Percentiles rank a stretch among this genome's conserved stretches.
phyloP scores from a whole-genome alignment of 2,113 vertebrate species.

The Barnardius zonarius region DNA sequence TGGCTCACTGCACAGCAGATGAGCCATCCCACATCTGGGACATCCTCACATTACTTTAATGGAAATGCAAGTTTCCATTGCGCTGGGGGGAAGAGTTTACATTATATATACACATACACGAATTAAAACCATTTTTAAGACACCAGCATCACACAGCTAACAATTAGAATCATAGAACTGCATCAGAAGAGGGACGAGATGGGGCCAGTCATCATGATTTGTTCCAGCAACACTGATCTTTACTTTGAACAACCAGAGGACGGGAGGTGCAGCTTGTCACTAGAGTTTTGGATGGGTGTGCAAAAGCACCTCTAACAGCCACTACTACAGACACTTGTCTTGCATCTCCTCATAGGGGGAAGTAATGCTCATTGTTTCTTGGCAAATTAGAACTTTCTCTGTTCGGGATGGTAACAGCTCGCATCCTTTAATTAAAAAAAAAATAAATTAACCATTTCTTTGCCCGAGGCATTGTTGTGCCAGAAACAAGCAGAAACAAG shows the following conservation, averaged over 20 bases:
- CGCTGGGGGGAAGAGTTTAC: background rate
- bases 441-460: background rate
- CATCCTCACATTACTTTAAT: background rate
- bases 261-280: background rate
- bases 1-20: background rate
- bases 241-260: background rate
- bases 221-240: background rate
- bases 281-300: background rate
- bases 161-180: background rate
- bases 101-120: background rate
- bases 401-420: background rate
- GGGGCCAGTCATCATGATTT: background rate
- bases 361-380: background rate
- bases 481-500: background rate
- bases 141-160: background rate
- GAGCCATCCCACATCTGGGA: background rate
- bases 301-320: background rate
- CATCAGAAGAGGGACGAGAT: background rate
- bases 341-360: background rate
- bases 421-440: background rate
- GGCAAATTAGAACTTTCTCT: background rate
- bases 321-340: background rate
- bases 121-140: background rate
- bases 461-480: background rate
- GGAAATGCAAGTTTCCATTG: background rate